A percentile compares a stretch with the other conserved stretches of the same genome.
These are phyloP conservation scores for Leptinotarsa texana DNA, from an alignment of 1,140 invertebrate species.

Conservation along the genomic window DNA sequence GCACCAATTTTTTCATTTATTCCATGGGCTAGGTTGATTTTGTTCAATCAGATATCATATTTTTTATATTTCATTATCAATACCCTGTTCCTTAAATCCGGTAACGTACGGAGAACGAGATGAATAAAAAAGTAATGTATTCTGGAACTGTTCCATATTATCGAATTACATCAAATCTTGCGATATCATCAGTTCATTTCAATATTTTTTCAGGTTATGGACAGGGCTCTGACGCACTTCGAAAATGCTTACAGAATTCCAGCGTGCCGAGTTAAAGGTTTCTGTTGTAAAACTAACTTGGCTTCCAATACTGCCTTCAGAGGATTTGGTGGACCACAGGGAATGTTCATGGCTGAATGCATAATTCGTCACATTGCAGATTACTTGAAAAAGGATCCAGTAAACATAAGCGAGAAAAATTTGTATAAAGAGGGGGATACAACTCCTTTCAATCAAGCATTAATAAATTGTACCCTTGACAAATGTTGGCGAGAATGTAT, in stretches of 20 bases:
- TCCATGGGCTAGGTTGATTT: too few relatives aligned
- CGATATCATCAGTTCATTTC: not conserved
- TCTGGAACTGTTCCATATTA: too few relatives aligned
- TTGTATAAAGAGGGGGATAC: constrained; percentile 79
- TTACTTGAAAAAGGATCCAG: constrained; percentile 65
- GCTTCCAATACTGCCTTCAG: constrained; percentile 89
- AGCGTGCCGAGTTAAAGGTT: constrained; percentile 67
- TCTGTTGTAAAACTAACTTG: constrained; percentile 81
- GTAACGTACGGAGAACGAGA: too few relatives aligned
- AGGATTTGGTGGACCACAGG: constrained; percentile 88
- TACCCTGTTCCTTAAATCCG: too few relatives aligned
- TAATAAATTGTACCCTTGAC: constrained; percentile 76
- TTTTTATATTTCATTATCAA: too few relatives aligned
- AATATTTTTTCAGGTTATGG: constrained; percentile 37
- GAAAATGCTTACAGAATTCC: constrained; percentile 81
- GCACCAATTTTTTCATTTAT: too few relatives aligned
- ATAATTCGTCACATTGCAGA: constrained; percentile 78
- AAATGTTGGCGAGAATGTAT: constrained; percentile 86
- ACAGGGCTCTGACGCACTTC: constrained; percentile 76
- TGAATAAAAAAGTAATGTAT: too few relatives aligned
- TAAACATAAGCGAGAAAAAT: constrained; percentile 66
- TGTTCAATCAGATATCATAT: too few relatives aligned
- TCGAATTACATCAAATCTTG: too few relatives aligned
- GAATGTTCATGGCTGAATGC: constrained; percentile 82
- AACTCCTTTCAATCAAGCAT: constrained; percentile 79